Conservation (phyloP, 2,797 vertebrate genomes). For the Amblyopsis hoosieri region DNA sequence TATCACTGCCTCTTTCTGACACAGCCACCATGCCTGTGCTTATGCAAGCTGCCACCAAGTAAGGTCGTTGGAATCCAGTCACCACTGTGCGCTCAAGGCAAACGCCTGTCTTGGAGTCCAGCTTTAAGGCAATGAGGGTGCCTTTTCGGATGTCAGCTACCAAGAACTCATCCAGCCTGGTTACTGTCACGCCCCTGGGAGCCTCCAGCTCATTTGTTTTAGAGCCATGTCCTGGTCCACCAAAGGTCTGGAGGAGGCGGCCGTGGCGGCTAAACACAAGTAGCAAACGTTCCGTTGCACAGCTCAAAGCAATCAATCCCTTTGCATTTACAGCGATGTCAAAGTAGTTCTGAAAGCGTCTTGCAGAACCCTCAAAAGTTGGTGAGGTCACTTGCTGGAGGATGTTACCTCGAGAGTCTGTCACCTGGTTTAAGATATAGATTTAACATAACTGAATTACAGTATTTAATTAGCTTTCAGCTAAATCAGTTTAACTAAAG, state of each 20-base stretch:
- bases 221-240: constrained; percentile 60
- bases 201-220: constrained; percentile 77
- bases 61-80: constrained; percentile 81
- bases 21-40: constrained; percentile 76
- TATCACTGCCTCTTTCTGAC: constrained; percentile 79
- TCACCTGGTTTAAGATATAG: constrained; percentile 61
- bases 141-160: constrained; percentile 82
- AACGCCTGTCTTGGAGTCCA: constrained; percentile 72
- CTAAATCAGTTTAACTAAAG: not conserved
- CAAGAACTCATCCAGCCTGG: constrained; percentile 77
- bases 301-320: constrained; percentile 81
- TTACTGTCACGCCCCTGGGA: constrained; percentile 79
- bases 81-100: constrained; percentile 77
- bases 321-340: constrained; percentile 82
- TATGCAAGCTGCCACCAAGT: constrained; percentile 76
- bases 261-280: constrained; percentile 81
- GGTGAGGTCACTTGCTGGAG: constrained; percentile 78
- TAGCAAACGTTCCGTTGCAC: constrained; percentile 75
- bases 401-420: constrained; percentile 73
- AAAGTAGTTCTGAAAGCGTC: constrained; percentile 78
- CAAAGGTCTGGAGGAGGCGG: constrained; percentile 79
- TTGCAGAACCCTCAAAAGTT: constrained; percentile 51
- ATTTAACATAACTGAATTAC: constrained; percentile 3
- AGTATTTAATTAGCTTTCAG: not conserved
- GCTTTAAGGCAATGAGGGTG: constrained; percentile 72